A percentile compares a stretch with the other conserved stretches of the same genome.
These are phyloP conservation scores for Atrichornis clamosus DNA, from an alignment of 2,113 vertebrate species.

Conservation along the genomic window DNA sequence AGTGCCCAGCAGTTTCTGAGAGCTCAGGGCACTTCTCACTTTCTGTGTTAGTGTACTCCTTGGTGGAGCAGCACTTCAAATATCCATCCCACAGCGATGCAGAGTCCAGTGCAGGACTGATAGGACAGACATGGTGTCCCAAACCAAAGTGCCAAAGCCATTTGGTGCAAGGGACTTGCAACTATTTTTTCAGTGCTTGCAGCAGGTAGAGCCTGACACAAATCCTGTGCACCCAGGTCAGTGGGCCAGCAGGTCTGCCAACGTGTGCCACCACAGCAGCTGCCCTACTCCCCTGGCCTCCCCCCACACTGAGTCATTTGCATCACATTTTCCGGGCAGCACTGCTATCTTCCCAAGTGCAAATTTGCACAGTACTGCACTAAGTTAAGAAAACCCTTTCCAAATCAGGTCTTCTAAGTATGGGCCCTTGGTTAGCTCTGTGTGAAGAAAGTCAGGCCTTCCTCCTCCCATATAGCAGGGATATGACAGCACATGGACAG, in stretches of 20 bases:
- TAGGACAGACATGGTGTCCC: accelerated
- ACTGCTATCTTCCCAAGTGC: background rate
- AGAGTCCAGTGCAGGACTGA: accelerated
- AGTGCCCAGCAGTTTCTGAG: background rate
- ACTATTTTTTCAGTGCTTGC: background rate
- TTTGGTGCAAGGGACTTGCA: accelerated
- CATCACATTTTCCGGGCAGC: background rate
- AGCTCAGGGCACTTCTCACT: background rate
- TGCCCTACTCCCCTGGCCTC: background rate
- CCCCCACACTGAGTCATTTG: accelerated
- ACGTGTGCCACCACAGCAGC: accelerated
- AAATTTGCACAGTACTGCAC: background rate
- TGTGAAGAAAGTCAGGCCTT: background rate
- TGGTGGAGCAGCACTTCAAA: background rate
- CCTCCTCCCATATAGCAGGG: background rate
- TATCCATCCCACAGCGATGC: accelerated
- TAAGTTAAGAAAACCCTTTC: background rate
- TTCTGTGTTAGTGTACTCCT: background rate
- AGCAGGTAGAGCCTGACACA: background rate
- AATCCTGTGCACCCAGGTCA: accelerated
- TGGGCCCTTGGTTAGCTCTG: background rate
- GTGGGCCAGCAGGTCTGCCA: accelerated
- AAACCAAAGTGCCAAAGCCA: background rate
- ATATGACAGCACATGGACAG: background rate
- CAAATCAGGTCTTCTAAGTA: background rate